Evolutionary conservation across 2,888 invertebrate species (phyloP).

Genomic region (Dinocampus coccinellae): DNA sequence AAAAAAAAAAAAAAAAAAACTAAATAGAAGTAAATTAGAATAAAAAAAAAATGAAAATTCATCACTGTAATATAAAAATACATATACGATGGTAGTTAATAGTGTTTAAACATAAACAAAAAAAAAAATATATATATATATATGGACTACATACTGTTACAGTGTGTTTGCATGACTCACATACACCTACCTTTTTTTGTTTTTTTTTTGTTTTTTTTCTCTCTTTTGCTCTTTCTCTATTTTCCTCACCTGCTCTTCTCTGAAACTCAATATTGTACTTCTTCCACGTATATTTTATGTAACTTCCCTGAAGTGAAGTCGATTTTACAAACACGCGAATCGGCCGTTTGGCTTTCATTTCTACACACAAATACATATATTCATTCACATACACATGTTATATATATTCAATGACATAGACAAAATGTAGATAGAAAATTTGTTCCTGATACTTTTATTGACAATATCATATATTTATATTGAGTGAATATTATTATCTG

Average conservation of each 20-base stretch:
- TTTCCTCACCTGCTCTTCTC: too few species aligned
- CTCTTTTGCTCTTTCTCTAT: conserved; percentile 6
- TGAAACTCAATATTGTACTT: conserved; percentile 51
- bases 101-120: too few species aligned
- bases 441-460: not conserved
- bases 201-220: not conserved
- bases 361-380: not conserved
- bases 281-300: conserved; percentile 48
- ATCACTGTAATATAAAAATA: not conserved
- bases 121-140: not conserved
- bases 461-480: not conserved
- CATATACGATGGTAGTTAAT: not conserved
- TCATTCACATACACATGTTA: too few species aligned
- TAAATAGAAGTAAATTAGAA: not conserved
- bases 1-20: not conserved
- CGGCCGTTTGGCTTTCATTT: not conserved
- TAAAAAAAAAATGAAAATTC: not conserved
- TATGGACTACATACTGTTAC: not conserved
- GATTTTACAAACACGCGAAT: conserved; percentile 28
- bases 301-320: conserved; percentile 5
- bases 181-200: conserved; percentile 10
- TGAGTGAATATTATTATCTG: not conserved
- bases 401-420: not conserved
- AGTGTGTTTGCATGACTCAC: conserved; percentile 34
- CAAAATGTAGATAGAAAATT: not conserved